Evolutionary conservation across 2,797 vertebrate species (phyloP), one percentile per base, ranked within the genome.

Genomic region (Melanotaenia parkinsoni): DNA sequence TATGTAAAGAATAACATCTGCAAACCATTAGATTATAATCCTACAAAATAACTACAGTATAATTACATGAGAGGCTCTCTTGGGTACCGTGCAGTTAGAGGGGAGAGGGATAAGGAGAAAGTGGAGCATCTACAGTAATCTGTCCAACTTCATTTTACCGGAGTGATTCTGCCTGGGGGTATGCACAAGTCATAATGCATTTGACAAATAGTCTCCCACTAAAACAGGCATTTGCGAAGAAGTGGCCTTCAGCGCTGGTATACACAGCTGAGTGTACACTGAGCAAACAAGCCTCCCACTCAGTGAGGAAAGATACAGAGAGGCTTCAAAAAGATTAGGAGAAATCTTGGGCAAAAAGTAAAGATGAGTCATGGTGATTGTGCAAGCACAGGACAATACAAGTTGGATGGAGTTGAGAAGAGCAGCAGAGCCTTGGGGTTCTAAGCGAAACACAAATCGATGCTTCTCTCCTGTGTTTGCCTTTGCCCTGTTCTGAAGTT

Each of bases 271-370:
- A 93, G 92, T 93, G 89, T 94, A 90, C 90, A 78, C 90, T 88
- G 92, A 94, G 93, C 93, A 92, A 94, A 94, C 93, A 94, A 92
- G 89, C 92, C 93, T 92, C 94, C 94, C 94, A 94, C 95, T 94
- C 94, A 91, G 85, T 53, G 68, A 83, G 85, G 80, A 82, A 75
- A 91, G 90, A 91, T 86, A 88, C 80, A 86, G 81, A 86, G 84
- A 83, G 84, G 85, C 90, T 91, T 94, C 89, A 91, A 89, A 93
- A 87, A 92, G 92, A 92, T 91, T 91, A 87, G 85, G 86, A 91
- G 78, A 79, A 90, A 93, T 92, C 86, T 90, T 85, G 88, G 90
- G 90, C 74, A 83, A 90, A 90, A 92, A 92, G 90, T 91, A 85
- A 89, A 91, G 90, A 93, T 94, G 93, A 94, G 83, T 94, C 93